Conservation (phyloP, 2,888 invertebrate genomes). For the Harpagoxenus sublaevis region DNA sequence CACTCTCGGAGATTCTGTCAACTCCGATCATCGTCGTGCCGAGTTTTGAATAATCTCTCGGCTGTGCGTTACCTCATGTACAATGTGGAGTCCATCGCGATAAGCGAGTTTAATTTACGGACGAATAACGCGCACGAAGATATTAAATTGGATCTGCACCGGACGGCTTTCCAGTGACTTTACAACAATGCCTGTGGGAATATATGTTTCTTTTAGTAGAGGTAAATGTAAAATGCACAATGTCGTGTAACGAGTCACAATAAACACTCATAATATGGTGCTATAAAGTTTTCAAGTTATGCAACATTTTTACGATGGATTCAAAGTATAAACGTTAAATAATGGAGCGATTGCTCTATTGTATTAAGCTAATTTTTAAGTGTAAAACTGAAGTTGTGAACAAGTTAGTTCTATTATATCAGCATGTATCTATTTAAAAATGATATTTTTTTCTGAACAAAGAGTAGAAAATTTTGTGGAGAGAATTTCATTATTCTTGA, state of each 20-base stretch:
- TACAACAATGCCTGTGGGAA: constrained; percentile 23
- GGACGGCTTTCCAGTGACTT: constrained; percentile 5
- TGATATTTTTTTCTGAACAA: not conserved
- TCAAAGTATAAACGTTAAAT: not conserved
- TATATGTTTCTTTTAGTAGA: constrained; percentile 9
- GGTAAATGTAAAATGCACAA: constrained; percentile 8
- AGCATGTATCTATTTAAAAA: not conserved
- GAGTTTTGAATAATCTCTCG: constrained; percentile 39
- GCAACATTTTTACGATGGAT: not conserved
- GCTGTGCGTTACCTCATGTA: constrained; percentile 24
- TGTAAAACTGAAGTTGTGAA: not conserved
- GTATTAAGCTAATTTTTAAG: constrained; percentile 9
- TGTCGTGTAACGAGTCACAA: constrained; percentile 4
- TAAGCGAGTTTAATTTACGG: constrained; percentile 41
- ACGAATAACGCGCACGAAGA: constrained; percentile 4
- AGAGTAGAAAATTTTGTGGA: not conserved
- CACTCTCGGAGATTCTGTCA: constrained; percentile 39
- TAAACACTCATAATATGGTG: not conserved
- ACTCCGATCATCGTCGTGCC: constrained; percentile 40
- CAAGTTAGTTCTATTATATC: not conserved
- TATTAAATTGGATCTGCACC: constrained; percentile 20
- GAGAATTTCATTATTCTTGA: not conserved
- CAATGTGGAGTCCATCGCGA: constrained; percentile 24
- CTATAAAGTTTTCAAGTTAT: constrained; percentile 19
- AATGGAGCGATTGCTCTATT: constrained; percentile 16